A percentile compares a stretch with the other conserved stretches of the same genome.
Conservation (phyloP, 2,113 vertebrate species). For the Tragulus kanchil region DNA sequence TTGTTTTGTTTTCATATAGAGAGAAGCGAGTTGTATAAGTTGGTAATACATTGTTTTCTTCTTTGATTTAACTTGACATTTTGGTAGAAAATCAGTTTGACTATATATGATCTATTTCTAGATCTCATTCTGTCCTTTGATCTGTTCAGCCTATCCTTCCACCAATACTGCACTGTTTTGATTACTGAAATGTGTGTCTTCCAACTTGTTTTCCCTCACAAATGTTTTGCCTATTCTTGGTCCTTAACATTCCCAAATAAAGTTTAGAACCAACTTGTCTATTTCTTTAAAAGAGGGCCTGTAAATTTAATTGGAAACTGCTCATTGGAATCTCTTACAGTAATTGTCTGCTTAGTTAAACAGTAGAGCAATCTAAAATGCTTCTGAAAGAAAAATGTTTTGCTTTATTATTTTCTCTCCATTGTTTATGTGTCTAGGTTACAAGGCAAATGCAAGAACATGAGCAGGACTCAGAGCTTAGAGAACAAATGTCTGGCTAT, state of each 20-base stretch:
- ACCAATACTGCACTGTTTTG: neutral
- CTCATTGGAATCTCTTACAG: slow-evolving; percentile 15
- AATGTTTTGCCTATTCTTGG: neutral
- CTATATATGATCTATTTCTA: too few relatives aligned
- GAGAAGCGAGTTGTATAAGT: too few relatives aligned
- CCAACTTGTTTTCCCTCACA: neutral
- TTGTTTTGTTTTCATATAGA: too few relatives aligned
- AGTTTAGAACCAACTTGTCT: slow-evolving; percentile 49
- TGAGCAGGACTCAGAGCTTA: slow-evolving; percentile 97
- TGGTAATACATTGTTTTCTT: too few relatives aligned
- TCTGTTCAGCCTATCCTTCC: neutral
- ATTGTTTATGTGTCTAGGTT: slow-evolving; percentile 89
- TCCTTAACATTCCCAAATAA: neutral
- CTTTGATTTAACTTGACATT: too few relatives aligned
- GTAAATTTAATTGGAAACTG: slow-evolving; percentile 56
- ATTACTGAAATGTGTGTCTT: slow-evolving; percentile 24
- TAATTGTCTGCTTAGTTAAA: slow-evolving; percentile 33
- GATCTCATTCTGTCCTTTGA: neutral
- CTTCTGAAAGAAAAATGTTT: slow-evolving; percentile 40
- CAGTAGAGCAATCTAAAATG: slow-evolving; percentile 54
- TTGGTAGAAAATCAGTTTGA: too few relatives aligned
- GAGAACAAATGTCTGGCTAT: slow-evolving; percentile 99
- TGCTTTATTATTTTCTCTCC: neutral
- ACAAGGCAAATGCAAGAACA: slow-evolving; percentile 99
- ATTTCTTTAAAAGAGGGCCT: neutral